Evolutionary conservation across 2,113 vertebrate genomes (phyloP).

Genomic region (Marmota monax): DNA sequence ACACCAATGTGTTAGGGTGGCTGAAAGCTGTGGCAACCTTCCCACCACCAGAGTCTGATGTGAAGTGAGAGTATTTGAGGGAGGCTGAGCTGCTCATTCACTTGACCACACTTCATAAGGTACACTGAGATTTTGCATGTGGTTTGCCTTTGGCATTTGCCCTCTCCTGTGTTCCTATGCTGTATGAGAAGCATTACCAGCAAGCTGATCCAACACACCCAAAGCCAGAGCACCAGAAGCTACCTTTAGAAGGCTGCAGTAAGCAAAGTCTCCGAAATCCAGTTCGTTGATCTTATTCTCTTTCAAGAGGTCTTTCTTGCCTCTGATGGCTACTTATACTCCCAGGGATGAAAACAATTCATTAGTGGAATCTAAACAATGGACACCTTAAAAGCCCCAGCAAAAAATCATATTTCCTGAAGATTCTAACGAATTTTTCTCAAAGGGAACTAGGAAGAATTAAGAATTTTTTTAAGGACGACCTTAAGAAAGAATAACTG

Average conservation of each 20-base stretch:
- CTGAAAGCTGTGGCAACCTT: not conserved
- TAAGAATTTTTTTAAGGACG: not conserved
- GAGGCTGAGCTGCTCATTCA: not conserved
- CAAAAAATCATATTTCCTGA: conserved; percentile 58
- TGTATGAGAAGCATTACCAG: accelerated
- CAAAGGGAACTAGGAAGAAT: conserved; percentile 6
- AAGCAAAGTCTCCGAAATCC: not conserved
- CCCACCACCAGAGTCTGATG: not conserved
- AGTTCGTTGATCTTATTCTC: not conserved
- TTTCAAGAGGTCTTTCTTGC: not conserved
- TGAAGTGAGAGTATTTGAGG: not conserved
- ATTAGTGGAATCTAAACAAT: conserved; percentile 46
- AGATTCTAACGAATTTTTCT: conserved; percentile 58
- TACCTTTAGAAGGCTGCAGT: not conserved
- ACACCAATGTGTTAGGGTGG: not conserved
- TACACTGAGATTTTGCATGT: not conserved
- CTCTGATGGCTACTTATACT: not conserved
- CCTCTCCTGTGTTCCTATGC: not conserved
- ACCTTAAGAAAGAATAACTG: not conserved
- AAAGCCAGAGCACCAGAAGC: not conserved
- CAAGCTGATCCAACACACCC: not conserved
- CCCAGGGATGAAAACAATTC: conserved; percentile 18
- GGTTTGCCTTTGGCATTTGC: not conserved
- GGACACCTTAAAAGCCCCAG: conserved; percentile 35
- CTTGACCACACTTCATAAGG: not conserved